Base-by-base conservation (phyloP, 2,888 invertebrate species). In the Acleris holmiana region DNA sequence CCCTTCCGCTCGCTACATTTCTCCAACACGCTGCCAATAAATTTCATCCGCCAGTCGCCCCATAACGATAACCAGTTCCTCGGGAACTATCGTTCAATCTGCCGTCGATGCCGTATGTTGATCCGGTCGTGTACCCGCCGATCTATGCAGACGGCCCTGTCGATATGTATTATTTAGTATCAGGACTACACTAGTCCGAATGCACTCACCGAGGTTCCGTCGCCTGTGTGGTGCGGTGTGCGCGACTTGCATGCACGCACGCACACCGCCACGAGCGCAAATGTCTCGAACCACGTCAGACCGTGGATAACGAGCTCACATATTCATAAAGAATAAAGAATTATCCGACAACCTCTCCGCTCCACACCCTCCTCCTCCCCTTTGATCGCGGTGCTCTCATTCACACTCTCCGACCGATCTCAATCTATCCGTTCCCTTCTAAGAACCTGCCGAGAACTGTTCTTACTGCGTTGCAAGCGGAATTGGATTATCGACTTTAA, bases 11-110 rank as follows among this genome's bases (percentile, higher is more conserved):
- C 89, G 92, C 91, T 89, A 91, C 92, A 92, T 91, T 91, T 92
- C 92, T 92, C 91, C 90, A 86, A 81, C 86, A 89, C 89, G 84
- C 88, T 91, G 90, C 90, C 90, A 91, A 92, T 92, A 92, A 92
- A 92, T 92, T 91, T 91, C 91, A 90, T 89, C 88, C 89, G 90
- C 89, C 91, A 90, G 88, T 89, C 91, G 89, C 82, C 88, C 91
- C 91, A 92, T 91, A 91, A 92, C 91, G 91, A 92, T 91, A 91
- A 92, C 92, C 91, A 89, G 92, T 92, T 92, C 91, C 90, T 89
- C 88, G 90, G 91, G 89, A 92, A 91, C 92, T 91, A 92, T 92
- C 92, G 92, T 91, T 92, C 91, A 91, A 92, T 92, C 92, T 91
- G 88, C 85, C 89, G 89, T 89, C 90, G 91, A 91, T 91, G 91